Evolutionary conservation across 2,888 invertebrate species (phyloP).

Genomic region (Crepidodera aurea): DNA sequence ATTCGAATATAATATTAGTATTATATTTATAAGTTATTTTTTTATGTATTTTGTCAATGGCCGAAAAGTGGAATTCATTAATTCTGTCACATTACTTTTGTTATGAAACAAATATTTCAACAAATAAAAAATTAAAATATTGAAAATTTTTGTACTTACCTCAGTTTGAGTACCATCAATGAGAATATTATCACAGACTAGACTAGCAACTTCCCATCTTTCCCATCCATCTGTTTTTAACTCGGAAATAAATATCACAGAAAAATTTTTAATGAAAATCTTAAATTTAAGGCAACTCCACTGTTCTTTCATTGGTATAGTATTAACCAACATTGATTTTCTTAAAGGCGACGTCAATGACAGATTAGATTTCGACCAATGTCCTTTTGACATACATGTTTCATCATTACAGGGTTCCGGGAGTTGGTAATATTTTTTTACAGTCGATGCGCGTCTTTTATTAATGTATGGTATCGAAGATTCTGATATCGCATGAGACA

Average conservation of each 20-base stretch:
- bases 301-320: slow-evolving; percentile 42
- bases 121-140: no score
- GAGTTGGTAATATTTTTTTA: not conserved
- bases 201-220: slow-evolving; percentile 62
- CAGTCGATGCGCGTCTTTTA: not conserved
- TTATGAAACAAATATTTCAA: no score
- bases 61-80: no score
- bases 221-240: slow-evolving; percentile 59
- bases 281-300: slow-evolving; percentile 50
- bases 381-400: slow-evolving; percentile 8
- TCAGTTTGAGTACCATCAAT: slow-evolving; percentile 53
- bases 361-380: slow-evolving; percentile 35
- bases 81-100: no score
- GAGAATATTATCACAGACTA: slow-evolving; percentile 60
- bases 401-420: not conserved
- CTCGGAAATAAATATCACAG: slow-evolving; percentile 62
- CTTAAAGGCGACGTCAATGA: slow-evolving; percentile 23
- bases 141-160: slow-evolving; percentile 45
- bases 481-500: slow-evolving; percentile 32
- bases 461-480: slow-evolving; percentile 22
- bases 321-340: slow-evolving; percentile 43
- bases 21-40: no score
- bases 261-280: slow-evolving; percentile 61
- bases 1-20: no score
- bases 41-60: no score